Percentiles rank a stretch among this genome's conserved stretches.
phyloP scores from a whole-genome alignment of 2,113 vertebrate genomes.

The Vombatus ursinus region DNA sequence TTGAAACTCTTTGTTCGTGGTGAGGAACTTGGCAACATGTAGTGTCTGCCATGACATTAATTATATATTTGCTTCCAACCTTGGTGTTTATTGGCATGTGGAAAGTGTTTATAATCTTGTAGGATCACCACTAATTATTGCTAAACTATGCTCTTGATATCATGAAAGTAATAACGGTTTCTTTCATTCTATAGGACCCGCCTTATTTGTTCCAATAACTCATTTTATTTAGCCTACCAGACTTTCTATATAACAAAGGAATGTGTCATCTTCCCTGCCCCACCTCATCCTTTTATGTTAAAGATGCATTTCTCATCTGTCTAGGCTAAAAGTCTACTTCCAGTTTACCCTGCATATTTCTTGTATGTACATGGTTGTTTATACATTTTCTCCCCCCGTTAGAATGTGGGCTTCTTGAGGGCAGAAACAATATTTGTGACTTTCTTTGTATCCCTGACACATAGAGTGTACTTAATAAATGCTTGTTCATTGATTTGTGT shows the following conservation, averaged over 20 bases:
- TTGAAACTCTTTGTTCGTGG: slow-evolving; percentile 28
- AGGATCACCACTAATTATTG: slow-evolving; percentile 52
- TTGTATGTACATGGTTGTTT: not conserved
- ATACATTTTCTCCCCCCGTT: too few species aligned
- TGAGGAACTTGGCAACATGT: slow-evolving; percentile 52
- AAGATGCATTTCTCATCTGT: not conserved
- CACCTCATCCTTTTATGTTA: not conserved
- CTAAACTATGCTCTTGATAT: slow-evolving; percentile 52
- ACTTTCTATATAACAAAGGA: not conserved
- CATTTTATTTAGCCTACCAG: slow-evolving; percentile 14
- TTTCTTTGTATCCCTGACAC: not conserved
- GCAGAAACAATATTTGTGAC: not conserved
- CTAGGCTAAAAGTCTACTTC: not conserved
- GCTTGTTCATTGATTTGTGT: not conserved
- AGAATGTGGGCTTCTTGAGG: not conserved
- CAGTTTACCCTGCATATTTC: not conserved
- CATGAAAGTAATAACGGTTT: slow-evolving; percentile 46
- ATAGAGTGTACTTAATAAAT: not conserved
- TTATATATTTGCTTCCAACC: slow-evolving; percentile 66
- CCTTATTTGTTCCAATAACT: not conserved
- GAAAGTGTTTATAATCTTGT: slow-evolving; percentile 71
- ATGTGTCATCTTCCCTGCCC: not conserved
- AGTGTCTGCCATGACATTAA: slow-evolving; percentile 53
- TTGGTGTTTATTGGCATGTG: slow-evolving; percentile 66
- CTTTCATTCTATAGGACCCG: slow-evolving; percentile 5